These are phyloP conservation scores for Bombyx mandarina DNA, from an alignment of 1,140 invertebrate species.

Conservation along the genomic window DNA sequence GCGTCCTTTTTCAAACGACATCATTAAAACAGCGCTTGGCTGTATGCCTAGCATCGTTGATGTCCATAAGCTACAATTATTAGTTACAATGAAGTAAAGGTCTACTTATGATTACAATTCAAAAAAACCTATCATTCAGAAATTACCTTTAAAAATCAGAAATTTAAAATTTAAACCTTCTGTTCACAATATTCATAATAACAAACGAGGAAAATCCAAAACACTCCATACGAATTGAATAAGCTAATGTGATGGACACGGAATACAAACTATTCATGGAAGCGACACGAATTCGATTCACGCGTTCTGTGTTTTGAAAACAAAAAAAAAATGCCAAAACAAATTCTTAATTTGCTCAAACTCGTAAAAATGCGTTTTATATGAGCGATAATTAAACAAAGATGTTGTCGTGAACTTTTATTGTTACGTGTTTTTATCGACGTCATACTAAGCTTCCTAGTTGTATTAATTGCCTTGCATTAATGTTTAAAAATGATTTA, in stretches of 20 bases:
- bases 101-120: no score
- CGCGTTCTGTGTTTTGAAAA: constrained; percentile 11
- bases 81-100: no score
- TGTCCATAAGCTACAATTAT: no score
- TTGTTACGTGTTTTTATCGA: constrained; percentile 3
- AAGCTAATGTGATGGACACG: constrained; percentile 44
- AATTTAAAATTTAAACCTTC: not conserved
- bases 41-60: no score
- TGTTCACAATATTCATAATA: not conserved
- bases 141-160: not conserved
- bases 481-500: constrained; percentile 1
- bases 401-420: constrained; percentile 6
- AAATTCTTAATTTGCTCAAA: constrained; percentile 13
- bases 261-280: constrained; percentile 26
- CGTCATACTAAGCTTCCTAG: constrained; percentile 3
- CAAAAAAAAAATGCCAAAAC: constrained; percentile 15
- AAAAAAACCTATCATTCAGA: no score
- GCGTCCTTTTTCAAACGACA: no score
- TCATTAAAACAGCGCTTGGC: no score
- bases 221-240: constrained; percentile 59
- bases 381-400: constrained; percentile 8
- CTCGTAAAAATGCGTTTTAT: constrained; percentile 16
- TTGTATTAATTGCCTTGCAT: not conserved
- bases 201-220: constrained; percentile 10
- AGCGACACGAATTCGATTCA: constrained; percentile 18